A percentile compares a stretch with the other conserved stretches of the same genome.
phyloP scores from a whole-genome alignment of 2,888 invertebrate species.

The Lasius platythorax region DNA sequence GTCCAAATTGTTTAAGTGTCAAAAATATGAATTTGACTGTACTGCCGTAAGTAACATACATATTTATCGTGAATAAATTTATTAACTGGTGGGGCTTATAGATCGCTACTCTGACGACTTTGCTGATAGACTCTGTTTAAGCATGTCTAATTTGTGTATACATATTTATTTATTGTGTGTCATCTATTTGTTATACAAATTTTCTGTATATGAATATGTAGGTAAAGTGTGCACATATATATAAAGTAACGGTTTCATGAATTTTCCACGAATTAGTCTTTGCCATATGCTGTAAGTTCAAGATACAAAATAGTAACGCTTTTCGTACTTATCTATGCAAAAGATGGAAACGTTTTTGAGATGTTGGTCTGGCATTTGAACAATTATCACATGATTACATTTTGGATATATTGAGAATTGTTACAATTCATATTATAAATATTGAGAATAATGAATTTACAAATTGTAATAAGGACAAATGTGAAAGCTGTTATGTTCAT shows the following conservation, averaged over 20 bases:
- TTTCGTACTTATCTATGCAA: constrained; percentile 41
- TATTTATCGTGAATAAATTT: constrained; percentile 74
- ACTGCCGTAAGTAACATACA: constrained; percentile 76
- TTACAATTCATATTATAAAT: neutral
- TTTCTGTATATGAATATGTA: constrained; percentile 43
- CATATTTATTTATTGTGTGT: constrained; percentile 66
- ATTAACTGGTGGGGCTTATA: constrained; percentile 73
- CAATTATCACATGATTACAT: neutral
- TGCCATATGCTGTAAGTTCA: constrained; percentile 29
- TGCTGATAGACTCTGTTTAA: constrained; percentile 78
- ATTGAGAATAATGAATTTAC: constrained; percentile 22
- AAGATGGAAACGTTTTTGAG: constrained; percentile 29
- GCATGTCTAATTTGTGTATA: constrained; percentile 63
- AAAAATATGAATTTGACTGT: constrained; percentile 73
- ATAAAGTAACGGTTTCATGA: constrained; percentile 11
- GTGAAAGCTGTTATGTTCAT: neutral
- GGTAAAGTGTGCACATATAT: constrained; percentile 3
- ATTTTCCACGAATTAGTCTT: constrained; percentile 47
- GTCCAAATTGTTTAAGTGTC: constrained; percentile 67
- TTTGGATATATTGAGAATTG: neutral
- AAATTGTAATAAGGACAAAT: constrained; percentile 11
- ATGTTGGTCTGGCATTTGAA: neutral
- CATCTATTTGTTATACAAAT: constrained; percentile 42
- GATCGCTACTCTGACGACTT: constrained; percentile 75
- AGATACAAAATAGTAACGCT: constrained; percentile 23